Percentiles rank a stretch among this genome's conserved stretches.
Evolutionary conservation across 2,113 vertebrate genomes (phyloP).

Genomic region (Scopus umbretta): DNA sequence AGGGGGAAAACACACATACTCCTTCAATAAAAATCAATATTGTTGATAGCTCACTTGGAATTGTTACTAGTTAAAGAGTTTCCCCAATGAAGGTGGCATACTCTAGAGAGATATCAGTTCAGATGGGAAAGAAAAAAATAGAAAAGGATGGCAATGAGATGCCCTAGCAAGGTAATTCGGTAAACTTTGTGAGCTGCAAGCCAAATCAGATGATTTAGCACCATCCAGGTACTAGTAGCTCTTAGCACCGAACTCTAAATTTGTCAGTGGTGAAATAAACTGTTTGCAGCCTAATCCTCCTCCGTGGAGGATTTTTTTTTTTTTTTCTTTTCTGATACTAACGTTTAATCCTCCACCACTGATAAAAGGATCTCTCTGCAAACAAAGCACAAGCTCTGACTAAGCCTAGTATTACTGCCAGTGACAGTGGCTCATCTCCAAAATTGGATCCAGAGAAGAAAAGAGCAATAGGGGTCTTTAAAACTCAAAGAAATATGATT

Average conservation of each 20-base stretch:
- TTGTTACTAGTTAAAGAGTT: neutral
- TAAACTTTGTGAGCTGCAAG: neutral
- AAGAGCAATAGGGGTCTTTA: neutral
- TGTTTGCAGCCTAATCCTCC: neutral
- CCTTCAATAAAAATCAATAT: neutral
- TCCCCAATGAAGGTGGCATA: neutral
- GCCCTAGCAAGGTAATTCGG: neutral
- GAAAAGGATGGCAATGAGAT: neutral
- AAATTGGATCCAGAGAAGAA: neutral
- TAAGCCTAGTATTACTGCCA: neutral
- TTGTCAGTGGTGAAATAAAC: neutral
- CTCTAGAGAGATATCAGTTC: neutral
- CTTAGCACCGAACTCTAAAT: neutral
- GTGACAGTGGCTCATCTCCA: neutral
- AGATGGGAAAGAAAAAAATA: neutral
- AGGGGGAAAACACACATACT: neutral
- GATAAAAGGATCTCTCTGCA: neutral
- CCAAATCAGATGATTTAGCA: neutral
- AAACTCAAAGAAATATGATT: neutral
- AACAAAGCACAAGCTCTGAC: neutral
- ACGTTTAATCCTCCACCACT: neutral
- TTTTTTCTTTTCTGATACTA: neutral
- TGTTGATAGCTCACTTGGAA: neutral
- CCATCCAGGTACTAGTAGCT: neutral
- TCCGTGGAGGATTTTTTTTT: neutral